Evolutionary conservation across 2,113 vertebrate species (phyloP).

Genomic region (Piprites chloris): DNA sequence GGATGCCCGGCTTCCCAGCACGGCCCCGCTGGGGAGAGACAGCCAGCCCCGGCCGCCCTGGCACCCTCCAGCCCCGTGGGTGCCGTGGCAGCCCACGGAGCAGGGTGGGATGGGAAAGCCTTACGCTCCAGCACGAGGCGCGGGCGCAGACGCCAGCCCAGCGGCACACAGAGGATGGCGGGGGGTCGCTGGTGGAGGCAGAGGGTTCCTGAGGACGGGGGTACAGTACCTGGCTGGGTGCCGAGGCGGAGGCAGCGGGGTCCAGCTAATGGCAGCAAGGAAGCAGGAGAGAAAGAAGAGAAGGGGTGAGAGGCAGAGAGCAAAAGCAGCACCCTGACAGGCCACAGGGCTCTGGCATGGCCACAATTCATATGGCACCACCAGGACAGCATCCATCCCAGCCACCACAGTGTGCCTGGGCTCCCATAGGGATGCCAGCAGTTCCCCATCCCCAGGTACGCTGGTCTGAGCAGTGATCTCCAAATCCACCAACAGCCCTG

Average conservation of each 20-base stretch:
- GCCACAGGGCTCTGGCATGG: accelerated
- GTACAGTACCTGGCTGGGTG: conserved; percentile 82
- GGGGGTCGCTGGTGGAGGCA: conserved; percentile 43
- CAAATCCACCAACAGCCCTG: not conserved
- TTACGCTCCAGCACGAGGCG: conserved; percentile 87
- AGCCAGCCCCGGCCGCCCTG: not conserved
- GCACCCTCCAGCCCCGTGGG: not conserved
- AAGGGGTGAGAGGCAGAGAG: conserved; percentile 55
- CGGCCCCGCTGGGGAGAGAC: not conserved
- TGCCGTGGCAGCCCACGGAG: not conserved
- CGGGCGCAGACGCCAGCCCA: conserved; percentile 82
- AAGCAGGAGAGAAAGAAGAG: conserved; percentile 66
- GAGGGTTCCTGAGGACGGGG: conserved; percentile 68
- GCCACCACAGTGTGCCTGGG: not conserved
- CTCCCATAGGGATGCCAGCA: accelerated
- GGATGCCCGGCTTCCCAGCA: accelerated
- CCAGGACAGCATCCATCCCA: not conserved
- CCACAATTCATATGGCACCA: not conserved
- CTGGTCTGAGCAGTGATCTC: not conserved
- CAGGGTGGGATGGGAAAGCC: conserved; percentile 57
- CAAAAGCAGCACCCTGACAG: not conserved
- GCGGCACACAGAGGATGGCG: conserved; percentile 63
- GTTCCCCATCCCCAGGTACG: not conserved
- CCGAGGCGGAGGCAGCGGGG: conserved; percentile 69
- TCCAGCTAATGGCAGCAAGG: conserved; percentile 84